Conservation (phyloP, 2,113 vertebrate species). For the Myotis lucifugus region DNA sequence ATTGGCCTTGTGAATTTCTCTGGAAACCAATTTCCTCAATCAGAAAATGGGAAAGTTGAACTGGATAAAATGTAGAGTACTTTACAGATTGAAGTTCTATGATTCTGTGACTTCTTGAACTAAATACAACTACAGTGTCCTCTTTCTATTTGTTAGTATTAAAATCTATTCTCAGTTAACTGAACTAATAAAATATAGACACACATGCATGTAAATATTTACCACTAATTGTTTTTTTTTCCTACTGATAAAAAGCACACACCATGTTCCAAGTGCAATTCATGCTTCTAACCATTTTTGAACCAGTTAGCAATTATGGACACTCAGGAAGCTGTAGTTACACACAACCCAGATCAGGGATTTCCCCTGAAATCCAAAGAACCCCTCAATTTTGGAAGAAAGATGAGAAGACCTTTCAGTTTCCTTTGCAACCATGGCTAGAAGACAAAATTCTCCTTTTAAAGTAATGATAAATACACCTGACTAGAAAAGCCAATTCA, state of each 20-base stretch:
- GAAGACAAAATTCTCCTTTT: slow-evolving; percentile 12
- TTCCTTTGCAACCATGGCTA: not conserved
- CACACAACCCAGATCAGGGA: not conserved
- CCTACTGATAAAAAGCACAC: not conserved
- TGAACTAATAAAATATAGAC: not conserved
- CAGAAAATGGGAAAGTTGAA: not conserved
- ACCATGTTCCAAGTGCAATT: not conserved
- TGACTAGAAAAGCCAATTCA: not conserved
- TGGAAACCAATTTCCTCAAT: not conserved
- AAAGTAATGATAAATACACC: not conserved
- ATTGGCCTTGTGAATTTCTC: not conserved
- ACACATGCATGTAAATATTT: not conserved
- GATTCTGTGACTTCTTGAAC: slow-evolving; percentile 10
- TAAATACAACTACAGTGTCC: not conserved
- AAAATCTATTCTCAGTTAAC: slow-evolving; percentile 12
- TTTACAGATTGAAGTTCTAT: not conserved
- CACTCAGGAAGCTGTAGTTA: not conserved
- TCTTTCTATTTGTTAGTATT: not conserved
- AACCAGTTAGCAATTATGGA: not conserved
- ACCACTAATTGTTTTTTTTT: not conserved
- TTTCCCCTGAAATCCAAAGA: not conserved
- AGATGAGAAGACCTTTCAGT: not conserved
- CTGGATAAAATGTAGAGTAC: not conserved
- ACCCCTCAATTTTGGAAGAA: not conserved
- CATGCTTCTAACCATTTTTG: not conserved